Evolutionary conservation across 2,797 vertebrate genomes (phyloP), one percentile per base, ranked within the genome.

Genomic region (Rhinatrema bivittatum): DNA sequence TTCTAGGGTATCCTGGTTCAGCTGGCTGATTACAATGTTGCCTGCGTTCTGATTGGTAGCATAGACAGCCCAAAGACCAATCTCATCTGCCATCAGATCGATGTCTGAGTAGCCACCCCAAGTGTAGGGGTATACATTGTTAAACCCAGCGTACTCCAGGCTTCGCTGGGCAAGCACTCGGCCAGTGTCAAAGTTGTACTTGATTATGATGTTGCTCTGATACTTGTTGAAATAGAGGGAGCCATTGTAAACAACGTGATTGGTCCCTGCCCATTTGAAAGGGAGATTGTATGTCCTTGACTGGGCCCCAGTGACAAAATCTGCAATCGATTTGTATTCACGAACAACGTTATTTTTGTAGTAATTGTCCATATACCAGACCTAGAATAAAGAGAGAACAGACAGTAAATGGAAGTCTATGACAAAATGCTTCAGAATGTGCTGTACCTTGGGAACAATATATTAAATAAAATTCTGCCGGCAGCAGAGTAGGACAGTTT

Each of bases 361-460:
- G 53, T 94, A 99, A 46, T 93, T 90, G 57, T 99, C 95, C 95
- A 98, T 99, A 40, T 95, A 99, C 95, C 95, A 99, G 31, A 99
- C 89, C 95, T 99, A 56, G 32, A 57, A 49, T 55, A 31, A 37
- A 58, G 39, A 34, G 37, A 22, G 39, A 33, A 40, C n/a, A n/a
- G 53, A 17, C n/a, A n/a, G n/a, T n/a, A n/a, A n/a, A n/a, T n/a
- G n/a, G n/a, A n/a, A n/a, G n/a, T n/a, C n/a, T n/a, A n/a, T n/a
- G n/a, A n/a, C n/a, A n/a, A n/a, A n/a, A n/a, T n/a, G n/a, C n/a
- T n/a, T n/a, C n/a, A n/a, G n/a, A n/a, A n/a, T n/a, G n/a, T n/a
- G n/a, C n/a, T n/a, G n/a, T n/a, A n/a, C n/a, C n/a, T n/a, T n/a
- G n/a, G n/a, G n/a, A n/a, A n/a, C n/a, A n/a, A n/a, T n/a, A n/a